Percentiles rank a stretch among this genome's conserved stretches.
Evolutionary conservation across 2,888 invertebrate species (phyloP).

Genomic region (Pinctada fucata): DNA sequence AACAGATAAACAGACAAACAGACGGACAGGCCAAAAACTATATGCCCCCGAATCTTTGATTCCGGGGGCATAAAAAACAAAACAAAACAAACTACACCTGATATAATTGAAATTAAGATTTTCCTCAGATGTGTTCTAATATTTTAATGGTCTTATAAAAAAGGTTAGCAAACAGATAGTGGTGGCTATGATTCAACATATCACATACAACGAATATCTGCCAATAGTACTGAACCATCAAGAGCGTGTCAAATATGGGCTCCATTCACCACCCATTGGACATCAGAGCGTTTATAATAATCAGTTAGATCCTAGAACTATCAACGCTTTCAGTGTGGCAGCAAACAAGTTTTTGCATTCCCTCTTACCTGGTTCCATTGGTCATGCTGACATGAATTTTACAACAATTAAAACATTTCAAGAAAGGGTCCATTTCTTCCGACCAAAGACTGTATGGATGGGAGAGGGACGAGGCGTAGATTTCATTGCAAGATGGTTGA

Average conservation of each 20-base stretch:
- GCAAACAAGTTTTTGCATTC: not conserved
- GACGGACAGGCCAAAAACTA: too few relatives aligned
- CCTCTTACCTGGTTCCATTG: not conserved
- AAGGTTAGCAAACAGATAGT: not conserved
- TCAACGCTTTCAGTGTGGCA: conserved; percentile 2
- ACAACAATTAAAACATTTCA: not conserved
- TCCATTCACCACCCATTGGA: not conserved
- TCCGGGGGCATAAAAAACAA: too few relatives aligned
- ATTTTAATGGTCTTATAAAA: too few relatives aligned
- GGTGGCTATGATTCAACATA: not conserved
- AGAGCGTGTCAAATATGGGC: not conserved
- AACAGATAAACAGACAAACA: too few relatives aligned
- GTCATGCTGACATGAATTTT: conserved; percentile 5
- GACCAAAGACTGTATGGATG: not conserved
- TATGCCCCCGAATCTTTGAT: too few relatives aligned
- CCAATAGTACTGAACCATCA: not conserved
- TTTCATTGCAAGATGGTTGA: conserved; percentile 3
- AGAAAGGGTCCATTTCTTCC: not conserved
- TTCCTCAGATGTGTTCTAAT: too few relatives aligned
- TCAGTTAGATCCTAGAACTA: not conserved
- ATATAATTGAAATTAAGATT: too few relatives aligned
- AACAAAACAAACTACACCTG: too few relatives aligned
- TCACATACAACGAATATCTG: conserved; percentile 12
- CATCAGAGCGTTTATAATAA: conserved; percentile 1
- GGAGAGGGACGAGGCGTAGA: not conserved